These are phyloP conservation scores for Callopanchax toddi DNA, from an alignment of 2,113 vertebrate genomes.

Conservation along the genomic window DNA sequence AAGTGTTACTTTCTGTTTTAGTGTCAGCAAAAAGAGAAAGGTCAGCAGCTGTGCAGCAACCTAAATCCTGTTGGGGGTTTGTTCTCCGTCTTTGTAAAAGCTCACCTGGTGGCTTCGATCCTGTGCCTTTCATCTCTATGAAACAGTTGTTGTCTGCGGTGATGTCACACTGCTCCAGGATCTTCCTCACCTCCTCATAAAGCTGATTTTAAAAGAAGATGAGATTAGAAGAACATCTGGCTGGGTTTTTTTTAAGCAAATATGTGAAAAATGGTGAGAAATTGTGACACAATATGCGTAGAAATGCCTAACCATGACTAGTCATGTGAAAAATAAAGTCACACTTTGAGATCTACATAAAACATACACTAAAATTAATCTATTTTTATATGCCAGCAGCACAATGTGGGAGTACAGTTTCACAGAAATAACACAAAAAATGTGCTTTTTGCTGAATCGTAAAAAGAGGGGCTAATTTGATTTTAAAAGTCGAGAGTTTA, in stretches of 20 bases:
- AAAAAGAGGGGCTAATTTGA: too few species aligned
- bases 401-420: too few species aligned
- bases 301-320: too few species aligned
- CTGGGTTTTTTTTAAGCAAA: too few species aligned
- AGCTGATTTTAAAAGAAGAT: conserved; percentile 73
- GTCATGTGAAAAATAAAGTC: not conserved
- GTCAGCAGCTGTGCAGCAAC: not conserved
- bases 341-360: not conserved
- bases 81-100: not conserved
- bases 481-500: not conserved
- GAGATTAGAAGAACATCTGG: conserved; percentile 4
- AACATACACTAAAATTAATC: too few species aligned
- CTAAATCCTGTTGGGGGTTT: not conserved
- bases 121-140: conserved; percentile 85
- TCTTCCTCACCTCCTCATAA: conserved; percentile 88
- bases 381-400: too few species aligned
- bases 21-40: conserved; percentile 3
- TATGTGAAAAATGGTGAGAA: not conserved
- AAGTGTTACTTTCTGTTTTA: not conserved
- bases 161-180: conserved; percentile 85
- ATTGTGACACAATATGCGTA: not conserved
- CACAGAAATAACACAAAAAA: too few species aligned
- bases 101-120: conserved; percentile 85
- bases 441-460: too few species aligned
- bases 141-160: conserved; percentile 86